A percentile compares a stretch with the other conserved stretches of the same genome.
Conservation (phyloP, 2,888 invertebrate species). For the Chrysolina americana region DNA sequence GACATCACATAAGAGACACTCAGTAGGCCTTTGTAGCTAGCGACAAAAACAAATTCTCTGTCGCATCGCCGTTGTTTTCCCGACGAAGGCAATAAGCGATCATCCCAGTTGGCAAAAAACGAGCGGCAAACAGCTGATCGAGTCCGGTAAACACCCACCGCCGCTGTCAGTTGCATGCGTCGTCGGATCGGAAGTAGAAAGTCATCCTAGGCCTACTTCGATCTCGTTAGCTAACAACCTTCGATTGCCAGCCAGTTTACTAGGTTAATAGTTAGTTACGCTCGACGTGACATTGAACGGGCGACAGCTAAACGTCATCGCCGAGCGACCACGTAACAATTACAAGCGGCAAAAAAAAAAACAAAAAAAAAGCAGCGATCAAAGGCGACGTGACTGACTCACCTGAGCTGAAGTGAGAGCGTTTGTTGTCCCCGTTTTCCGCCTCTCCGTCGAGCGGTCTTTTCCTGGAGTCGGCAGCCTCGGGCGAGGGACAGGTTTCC, state of each 20-base stretch:
- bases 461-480: constrained; percentile 92
- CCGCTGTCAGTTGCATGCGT: constrained; percentile 7
- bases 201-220: constrained; percentile 27
- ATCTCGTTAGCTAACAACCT: constrained; percentile 27
- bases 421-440: constrained; percentile 90
- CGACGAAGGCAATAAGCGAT: constrained; percentile 14
- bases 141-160: constrained; percentile 20
- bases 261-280: constrained; percentile 44
- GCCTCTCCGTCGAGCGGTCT: constrained; percentile 89
- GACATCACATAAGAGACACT: background rate
- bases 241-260: constrained; percentile 26
- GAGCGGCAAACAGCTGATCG: constrained; percentile 21
- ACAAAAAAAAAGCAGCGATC: constrained; percentile 35
- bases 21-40: too few relatives aligned
- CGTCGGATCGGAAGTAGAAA: constrained; percentile 1
- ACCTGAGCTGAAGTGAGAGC: constrained; percentile 94
- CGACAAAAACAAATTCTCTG: too few relatives aligned
- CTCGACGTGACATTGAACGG: constrained; percentile 41
- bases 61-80: background rate
- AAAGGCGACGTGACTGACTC: constrained; percentile 65
- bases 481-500: constrained; percentile 95
- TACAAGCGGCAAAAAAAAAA: constrained; percentile 18
- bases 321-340: background rate
- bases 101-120: background rate
- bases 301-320: constrained; percentile 40